Conservation (phyloP, 2,888 invertebrate genomes). For the Gonocerus acuteangulatus region DNA sequence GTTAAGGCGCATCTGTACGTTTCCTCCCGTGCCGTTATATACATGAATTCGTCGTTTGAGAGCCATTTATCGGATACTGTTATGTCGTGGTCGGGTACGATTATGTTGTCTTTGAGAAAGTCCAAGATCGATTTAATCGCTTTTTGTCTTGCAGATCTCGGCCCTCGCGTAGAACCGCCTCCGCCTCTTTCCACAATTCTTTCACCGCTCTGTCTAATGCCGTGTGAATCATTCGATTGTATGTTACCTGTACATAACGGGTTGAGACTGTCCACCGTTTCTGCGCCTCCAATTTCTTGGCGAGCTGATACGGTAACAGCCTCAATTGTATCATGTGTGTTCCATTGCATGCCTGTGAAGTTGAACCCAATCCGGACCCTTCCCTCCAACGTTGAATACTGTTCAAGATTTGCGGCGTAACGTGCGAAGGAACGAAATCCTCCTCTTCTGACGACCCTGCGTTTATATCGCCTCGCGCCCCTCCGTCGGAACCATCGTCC, state of each 20-base stretch:
- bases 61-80: neutral
- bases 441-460: no score
- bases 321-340: neutral
- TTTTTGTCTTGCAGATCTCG: neutral
- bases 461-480: no score
- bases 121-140: neutral
- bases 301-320: neutral
- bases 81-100: neutral
- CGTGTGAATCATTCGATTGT: neutral
- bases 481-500: no score
- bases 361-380: neutral
- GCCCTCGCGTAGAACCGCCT: neutral
- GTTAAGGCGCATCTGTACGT: neutral
- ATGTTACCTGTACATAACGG: no score
- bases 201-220: neutral
- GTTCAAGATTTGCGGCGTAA: neutral
- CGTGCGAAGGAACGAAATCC: no score
- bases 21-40: no score
- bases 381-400: neutral
- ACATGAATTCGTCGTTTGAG: neutral
- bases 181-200: neutral
- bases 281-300: neutral
- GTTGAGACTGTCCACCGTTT: no score
- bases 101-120: no score
- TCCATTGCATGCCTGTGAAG: neutral